Evolutionary conservation across 2,113 vertebrate genomes (phyloP), one percentile per base, ranked within the genome.

Genomic region (Eleginops maclovinus): DNA sequence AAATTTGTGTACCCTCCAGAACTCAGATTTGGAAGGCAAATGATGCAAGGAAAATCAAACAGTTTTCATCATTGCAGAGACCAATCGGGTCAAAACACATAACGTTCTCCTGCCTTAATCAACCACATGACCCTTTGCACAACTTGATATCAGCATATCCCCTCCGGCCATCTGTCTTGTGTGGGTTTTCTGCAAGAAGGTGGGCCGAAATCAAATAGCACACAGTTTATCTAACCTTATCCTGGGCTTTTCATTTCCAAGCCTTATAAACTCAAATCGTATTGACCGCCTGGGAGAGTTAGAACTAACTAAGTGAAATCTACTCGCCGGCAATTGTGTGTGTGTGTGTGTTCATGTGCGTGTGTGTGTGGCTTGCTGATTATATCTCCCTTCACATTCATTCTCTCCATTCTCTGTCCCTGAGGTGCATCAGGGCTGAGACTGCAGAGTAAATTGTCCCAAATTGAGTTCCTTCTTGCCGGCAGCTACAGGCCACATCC

Each of bases 381-480:
- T 97, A 96, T 97, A 98, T 98, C 96, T 97, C 96, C 96, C 96
- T 97, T 97, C 95, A 95, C 95, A 96, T 98, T 97, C 96, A 96
- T 97, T 98, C 97, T 96, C 96, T 97, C 96, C 96, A 95, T 96
- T 97, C 96, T 96, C 95, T 94, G 95, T 96, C 95, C 93, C 96
- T 93, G 95, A 95, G 95, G 96, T 97, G 96, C 94, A 94, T 94
- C 93, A 95, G 95, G 95, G 94, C 95, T 96, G 94, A 96, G 96
- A 96, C 96, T 96, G 96, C 96, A 90, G 94, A 97, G 97, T 97
- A 98, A 99, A 98, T 99, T 97, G 96, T 96, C 96, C 96, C 97
- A 98, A 99, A 99, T 98, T 99, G 96, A 98, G 96, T 97, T 98
- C 96, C 96, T 97, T 93, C 97, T 97, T 94, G 96, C 95, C 95